Base-by-base conservation (phyloP, 2,888 invertebrate genomes). In the Drosophila fungiperda region DNA sequence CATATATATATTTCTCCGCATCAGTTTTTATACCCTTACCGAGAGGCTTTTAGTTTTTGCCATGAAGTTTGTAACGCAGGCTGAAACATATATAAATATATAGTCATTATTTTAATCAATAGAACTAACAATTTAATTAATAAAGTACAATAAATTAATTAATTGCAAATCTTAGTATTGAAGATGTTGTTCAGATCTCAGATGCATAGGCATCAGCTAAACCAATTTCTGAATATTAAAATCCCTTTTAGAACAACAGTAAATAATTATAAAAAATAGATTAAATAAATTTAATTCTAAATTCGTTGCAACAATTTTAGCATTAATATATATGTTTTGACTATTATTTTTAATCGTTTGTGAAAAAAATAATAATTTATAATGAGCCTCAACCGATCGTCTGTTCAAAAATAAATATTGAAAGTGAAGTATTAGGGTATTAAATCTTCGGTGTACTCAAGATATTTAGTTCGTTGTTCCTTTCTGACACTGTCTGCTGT, bases 401-500 rank as follows among this genome's bases (percentile, higher is more conserved):
- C 29, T 29, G 29, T 29, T 6, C 4, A 29, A 29, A 29, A 29
- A 29, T 29, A 29, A 6, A 29, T 29, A 26, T 26, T 26, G 2
- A 26, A 26, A 26, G 26, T 26, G 26, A 26, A 26, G 26, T 26
- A 2, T 8, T 15, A 45, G 45, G 23, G 45, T 45, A 45, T 23
- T 4, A 15, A 29, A 29, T 29, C 15, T 45, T 23, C 45, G 45
- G 23, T 45, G 23, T 45, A 15, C 15, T 8, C 4, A 23, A 15
- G 23, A 15, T 12, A 23, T 8, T 4, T 23, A 23, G 2, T 23
- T 45, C 45, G 23, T 23, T 32, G 6, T 54, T 36, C 36, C 50
- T 29, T 55, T 58, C 40, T 49, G 32, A 12, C 23, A 36, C 42
- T 67, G 50, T 53, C 59, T 45, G 40, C 23, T 55, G 36, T 57